Evolutionary conservation across 2,113 vertebrate species (phyloP).

Genomic region (Perca flavescens): DNA sequence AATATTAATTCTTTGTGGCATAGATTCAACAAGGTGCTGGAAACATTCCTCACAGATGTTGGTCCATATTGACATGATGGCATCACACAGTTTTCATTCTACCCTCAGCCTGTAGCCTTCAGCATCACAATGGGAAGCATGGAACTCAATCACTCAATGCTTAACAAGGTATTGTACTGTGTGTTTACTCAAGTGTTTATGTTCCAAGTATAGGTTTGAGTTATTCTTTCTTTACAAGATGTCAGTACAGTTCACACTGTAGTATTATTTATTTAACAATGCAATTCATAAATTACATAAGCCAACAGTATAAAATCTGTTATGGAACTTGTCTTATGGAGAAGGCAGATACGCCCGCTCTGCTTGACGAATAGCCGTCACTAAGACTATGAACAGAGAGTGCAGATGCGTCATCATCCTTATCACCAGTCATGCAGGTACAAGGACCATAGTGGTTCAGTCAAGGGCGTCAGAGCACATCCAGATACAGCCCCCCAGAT

Average conservation of each 20-base stretch:
- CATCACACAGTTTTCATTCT: no score
- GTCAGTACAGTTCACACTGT: background rate
- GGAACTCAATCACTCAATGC: background rate
- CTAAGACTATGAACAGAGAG: slow-evolving; percentile 48
- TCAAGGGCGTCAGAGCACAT: slow-evolving; percentile 73
- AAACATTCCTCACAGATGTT: no score
- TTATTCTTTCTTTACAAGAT: slow-evolving; percentile 1
- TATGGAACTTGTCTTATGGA: background rate
- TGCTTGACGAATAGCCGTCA: slow-evolving; percentile 58
- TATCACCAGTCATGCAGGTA: slow-evolving; percentile 75
- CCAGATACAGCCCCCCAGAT: slow-evolving; percentile 72
- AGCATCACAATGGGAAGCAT: background rate
- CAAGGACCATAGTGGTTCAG: slow-evolving; percentile 65
- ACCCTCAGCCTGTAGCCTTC: no score
- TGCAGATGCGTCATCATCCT: slow-evolving; percentile 71
- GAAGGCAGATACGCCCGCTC: background rate
- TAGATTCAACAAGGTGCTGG: no score
- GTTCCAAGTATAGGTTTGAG: background rate
- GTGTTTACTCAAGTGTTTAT: background rate
- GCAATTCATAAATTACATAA: background rate
- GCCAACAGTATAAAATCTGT: background rate
- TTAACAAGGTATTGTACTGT: background rate
- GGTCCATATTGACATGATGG: no score
- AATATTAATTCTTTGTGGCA: no score
- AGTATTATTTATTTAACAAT: slow-evolving; percentile 9